Percentiles rank a stretch among this genome's conserved stretches.
phyloP scores from a whole-genome alignment of 2,888 invertebrate species.

The Megastigmus dorsalis region DNA sequence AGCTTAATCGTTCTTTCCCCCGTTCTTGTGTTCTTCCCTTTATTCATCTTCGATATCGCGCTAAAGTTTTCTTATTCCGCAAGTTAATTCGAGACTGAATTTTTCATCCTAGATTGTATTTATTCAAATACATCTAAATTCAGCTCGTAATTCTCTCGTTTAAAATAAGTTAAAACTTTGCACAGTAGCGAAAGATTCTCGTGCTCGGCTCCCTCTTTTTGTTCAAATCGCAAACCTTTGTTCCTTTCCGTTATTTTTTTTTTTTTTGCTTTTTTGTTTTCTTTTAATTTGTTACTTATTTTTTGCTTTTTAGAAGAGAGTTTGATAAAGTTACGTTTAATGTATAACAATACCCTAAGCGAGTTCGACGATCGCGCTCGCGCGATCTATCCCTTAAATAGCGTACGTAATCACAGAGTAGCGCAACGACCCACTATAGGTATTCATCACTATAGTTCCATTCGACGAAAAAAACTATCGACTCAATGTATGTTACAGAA shows the following conservation, averaged over 20 bases:
- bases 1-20: background rate
- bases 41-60: background rate
- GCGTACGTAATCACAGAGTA: slow-evolving; percentile 63
- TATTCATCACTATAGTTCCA: slow-evolving; percentile 51
- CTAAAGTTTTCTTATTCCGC: background rate
- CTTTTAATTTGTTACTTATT: background rate
- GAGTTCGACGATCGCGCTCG: slow-evolving; percentile 54
- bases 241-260: background rate
- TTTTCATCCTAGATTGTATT: background rate
- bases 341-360: slow-evolving; percentile 35
- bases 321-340: slow-evolving; percentile 17
- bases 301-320: background rate
- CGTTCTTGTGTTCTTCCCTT: background rate
- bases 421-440: slow-evolving; percentile 60
- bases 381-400: slow-evolving; percentile 50
- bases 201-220: background rate
- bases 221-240: background rate
- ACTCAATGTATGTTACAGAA: slow-evolving; percentile 28
- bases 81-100: background rate
- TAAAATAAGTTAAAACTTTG: background rate
- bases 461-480: slow-evolving; percentile 37
- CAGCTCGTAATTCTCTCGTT: background rate
- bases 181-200: background rate
- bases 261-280: background rate
- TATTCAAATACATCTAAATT: background rate